phyloP scores from a whole-genome alignment of 1,140 invertebrate species.

The Drosophila elegans region DNA sequence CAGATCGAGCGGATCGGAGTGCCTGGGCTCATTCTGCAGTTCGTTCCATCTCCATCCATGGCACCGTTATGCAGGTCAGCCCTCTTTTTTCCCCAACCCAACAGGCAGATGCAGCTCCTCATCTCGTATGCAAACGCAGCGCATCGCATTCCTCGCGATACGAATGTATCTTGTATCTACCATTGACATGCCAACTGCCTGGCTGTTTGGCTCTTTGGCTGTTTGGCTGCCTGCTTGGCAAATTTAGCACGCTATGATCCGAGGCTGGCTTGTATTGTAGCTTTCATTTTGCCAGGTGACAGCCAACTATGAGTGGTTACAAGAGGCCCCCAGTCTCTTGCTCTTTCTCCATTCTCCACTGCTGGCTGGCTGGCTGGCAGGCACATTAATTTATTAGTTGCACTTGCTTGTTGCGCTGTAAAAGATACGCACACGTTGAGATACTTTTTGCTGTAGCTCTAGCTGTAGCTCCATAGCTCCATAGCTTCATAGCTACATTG shows the following conservation, averaged over 20 bases:
- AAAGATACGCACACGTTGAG: constrained; percentile 69
- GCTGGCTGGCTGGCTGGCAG: constrained; percentile 38
- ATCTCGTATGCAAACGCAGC: constrained; percentile 76
- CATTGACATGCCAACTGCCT: constrained; percentile 70
- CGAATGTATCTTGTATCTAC: constrained; percentile 59
- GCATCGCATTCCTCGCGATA: constrained; percentile 57
- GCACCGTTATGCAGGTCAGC: constrained; percentile 80
- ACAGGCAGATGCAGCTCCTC: constrained; percentile 44
- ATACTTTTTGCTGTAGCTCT: constrained; percentile 33
- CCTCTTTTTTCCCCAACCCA: constrained; percentile 28
- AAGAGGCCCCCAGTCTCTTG: constrained; percentile 32
- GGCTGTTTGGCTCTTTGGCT: constrained; percentile 1
- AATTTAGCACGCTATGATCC: constrained; percentile 71
- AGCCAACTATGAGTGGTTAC: constrained; percentile 70
- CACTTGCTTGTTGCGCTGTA: constrained; percentile 68
- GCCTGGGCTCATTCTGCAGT: constrained; percentile 52
- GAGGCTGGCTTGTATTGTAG: constrained; percentile 47
- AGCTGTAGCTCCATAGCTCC: not conserved
- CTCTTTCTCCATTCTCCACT: constrained; percentile 36
- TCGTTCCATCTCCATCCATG: constrained; percentile 31
- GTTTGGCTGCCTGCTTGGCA: constrained; percentile 50
- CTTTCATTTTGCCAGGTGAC: constrained; percentile 79
- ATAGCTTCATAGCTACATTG: constrained; percentile 1
- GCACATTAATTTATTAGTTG: constrained; percentile 78
- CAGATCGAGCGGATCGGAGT: constrained; percentile 66